Evolutionary conservation across 2,797 vertebrate species (phyloP).

Genomic region (Ptychadena robeensis): DNA sequence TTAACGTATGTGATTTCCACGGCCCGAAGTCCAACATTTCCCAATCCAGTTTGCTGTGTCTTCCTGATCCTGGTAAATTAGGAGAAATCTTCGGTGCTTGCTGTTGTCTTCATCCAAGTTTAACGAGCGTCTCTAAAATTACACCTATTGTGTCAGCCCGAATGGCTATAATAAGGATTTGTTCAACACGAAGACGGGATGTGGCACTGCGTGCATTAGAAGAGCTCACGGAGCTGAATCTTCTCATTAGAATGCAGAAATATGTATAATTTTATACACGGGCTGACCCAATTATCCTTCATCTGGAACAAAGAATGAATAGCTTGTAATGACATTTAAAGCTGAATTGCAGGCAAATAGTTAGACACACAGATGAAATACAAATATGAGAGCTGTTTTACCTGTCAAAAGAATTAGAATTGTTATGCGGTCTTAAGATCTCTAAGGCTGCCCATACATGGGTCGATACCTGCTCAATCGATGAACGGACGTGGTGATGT

Average conservation of each 20-base stretch:
- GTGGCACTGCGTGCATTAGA: background rate
- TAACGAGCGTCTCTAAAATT: background rate
- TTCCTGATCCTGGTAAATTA: background rate
- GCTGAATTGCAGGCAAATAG: too few relatives aligned
- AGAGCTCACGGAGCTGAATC: background rate
- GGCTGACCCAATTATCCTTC: background rate
- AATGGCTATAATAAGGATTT: background rate
- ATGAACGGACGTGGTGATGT: too few relatives aligned
- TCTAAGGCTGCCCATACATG: too few relatives aligned
- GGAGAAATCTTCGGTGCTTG: background rate
- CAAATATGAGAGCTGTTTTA: too few relatives aligned
- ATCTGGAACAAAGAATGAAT: background rate
- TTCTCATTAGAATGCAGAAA: background rate
- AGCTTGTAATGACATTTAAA: too few relatives aligned
- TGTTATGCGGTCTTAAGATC: too few relatives aligned
- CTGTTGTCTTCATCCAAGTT: background rate
- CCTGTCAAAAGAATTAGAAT: too few relatives aligned
- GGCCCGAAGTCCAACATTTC: background rate
- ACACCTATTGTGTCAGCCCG: background rate
- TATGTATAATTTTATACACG: background rate
- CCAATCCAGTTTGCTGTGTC: background rate
- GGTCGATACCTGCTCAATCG: too few relatives aligned
- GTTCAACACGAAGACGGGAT: background rate
- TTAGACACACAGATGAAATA: too few relatives aligned
- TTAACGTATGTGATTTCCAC: background rate